Conservation (phyloP, 2,113 vertebrate species). For the Ictidomys tridecemlineatus region DNA sequence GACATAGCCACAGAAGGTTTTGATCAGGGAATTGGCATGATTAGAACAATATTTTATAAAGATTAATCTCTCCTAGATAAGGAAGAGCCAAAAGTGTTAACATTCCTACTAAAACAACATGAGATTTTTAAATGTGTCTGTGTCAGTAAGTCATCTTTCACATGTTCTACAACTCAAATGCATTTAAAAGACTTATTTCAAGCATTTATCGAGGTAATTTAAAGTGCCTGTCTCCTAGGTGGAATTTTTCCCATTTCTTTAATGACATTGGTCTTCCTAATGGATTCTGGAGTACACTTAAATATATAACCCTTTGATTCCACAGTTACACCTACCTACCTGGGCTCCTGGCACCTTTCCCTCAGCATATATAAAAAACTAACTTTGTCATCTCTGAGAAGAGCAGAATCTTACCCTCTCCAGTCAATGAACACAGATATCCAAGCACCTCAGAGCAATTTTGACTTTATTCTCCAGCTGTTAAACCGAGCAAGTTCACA, state of each 20-base stretch:
- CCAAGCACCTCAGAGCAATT: not conserved
- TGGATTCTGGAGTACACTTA: conserved; percentile 4
- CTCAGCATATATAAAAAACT: not conserved
- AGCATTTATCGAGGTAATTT: conserved; percentile 62
- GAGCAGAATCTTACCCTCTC: not conserved
- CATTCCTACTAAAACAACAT: conserved; percentile 59
- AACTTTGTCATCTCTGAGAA: not conserved
- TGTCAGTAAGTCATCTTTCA: conserved; percentile 68
- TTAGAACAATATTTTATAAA: conserved; percentile 68
- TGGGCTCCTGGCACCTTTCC: not conserved
- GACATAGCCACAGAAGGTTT: conserved; percentile 32
- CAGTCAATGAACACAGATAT: not conserved
- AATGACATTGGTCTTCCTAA: conserved; percentile 37
- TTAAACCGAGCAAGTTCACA: not conserved
- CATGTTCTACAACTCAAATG: not conserved
- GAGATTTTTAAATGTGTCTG: conserved; percentile 54
- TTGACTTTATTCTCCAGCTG: not conserved
- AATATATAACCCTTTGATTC: not conserved
- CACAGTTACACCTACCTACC: not conserved
- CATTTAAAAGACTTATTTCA: conserved; percentile 70
- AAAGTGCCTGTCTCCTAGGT: conserved; percentile 9
- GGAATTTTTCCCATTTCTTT: conserved; percentile 59
- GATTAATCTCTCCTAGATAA: conserved; percentile 53
- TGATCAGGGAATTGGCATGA: conserved; percentile 16
- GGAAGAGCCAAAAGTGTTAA: conserved; percentile 53